Base-by-base conservation (phyloP, 2,888 invertebrate genomes). In the Nasonovia ribisnigri region DNA sequence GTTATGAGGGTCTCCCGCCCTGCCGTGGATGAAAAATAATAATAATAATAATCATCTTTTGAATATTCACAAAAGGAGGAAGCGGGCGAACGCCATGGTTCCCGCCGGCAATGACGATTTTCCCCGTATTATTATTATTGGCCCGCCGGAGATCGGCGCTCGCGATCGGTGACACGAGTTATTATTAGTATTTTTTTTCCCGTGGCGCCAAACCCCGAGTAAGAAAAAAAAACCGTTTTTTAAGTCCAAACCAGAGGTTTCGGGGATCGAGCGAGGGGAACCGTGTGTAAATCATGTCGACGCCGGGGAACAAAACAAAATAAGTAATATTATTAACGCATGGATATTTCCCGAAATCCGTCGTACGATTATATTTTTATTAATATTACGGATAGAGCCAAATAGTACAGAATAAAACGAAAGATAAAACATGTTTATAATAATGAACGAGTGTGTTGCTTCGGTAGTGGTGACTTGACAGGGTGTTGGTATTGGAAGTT, bases 51-150 rank as follows among this genome's bases (percentile, higher is more conserved):
- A 90, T 90, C 84, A 48, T 48, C 93, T 90, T 93, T 93, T 86
- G 93, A 93, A 93, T 90, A 90, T 90, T 84, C 90, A 93, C 90
- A 90, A 90, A 93, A 93, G 86, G 77, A 92, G 46, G 60, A 42
- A 84, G 43, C 91, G 51, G 36, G 36, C 60, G 6, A 54, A 88
- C 36, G 24, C 51, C 46, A 6, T 46, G 24, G 16, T 84, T 51
- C 43, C 43, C 43, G 29, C 54, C 90, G 87, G 46, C 87, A n/a
- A 26, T 51, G 51, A n/a, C 46, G 43, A 77, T 60, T 57, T 89
- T 84, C 26, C 43, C 43, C 46, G 24, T 54, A 87, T 87, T 89
- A 54, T 93, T 84, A 89, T 93, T 89, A 93, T 93, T 90, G 93
- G 88, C 77, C 67, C 88, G 92, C 43, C n/a, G 92, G 60, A 42